These are phyloP conservation scores for Sipha maydis DNA, from an alignment of 2,888 invertebrate species.

Conservation along the genomic window DNA sequence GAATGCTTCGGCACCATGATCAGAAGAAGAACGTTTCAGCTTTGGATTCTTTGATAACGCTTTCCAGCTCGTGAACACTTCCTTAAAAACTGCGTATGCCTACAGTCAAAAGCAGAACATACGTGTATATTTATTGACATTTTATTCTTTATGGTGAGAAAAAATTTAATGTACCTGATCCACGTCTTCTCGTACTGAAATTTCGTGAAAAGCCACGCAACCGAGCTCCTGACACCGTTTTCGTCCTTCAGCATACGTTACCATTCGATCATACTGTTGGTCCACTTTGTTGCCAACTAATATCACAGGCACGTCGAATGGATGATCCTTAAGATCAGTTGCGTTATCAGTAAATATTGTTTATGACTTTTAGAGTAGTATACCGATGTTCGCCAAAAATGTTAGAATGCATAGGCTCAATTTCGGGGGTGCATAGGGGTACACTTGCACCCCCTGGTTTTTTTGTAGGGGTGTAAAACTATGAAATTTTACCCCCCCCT, in stretches of 20 bases:
- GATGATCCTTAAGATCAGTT: constrained; percentile 70
- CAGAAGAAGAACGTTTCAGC: constrained; percentile 73
- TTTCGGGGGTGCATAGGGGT: no score
- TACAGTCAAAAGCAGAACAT: constrained; percentile 66
- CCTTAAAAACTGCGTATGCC: constrained; percentile 82
- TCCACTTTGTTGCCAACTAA: constrained; percentile 86
- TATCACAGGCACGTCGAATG: constrained; percentile 79
- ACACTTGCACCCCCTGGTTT: no score
- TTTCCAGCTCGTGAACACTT: constrained; percentile 80
- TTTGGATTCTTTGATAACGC: constrained; percentile 78
- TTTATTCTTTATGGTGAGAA: not conserved
- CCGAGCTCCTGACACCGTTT: constrained; percentile 80
- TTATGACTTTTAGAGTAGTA: no score
- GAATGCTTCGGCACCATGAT: constrained; percentile 66
- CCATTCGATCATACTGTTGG: constrained; percentile 82
- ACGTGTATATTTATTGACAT: not conserved
- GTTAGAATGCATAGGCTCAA: no score
- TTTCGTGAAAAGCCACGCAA: constrained; percentile 85
- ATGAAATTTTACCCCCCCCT: no score
- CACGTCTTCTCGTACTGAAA: constrained; percentile 84
- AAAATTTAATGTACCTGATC: constrained; percentile 73
- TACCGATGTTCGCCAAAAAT: not conserved
- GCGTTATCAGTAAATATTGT: not conserved
- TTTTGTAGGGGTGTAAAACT: no score
- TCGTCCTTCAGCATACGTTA: constrained; percentile 79